Evolutionary conservation across 1,140 invertebrate genomes (phyloP), one percentile per base, ranked within the genome.

Genomic region (Eciton burchellii): DNA sequence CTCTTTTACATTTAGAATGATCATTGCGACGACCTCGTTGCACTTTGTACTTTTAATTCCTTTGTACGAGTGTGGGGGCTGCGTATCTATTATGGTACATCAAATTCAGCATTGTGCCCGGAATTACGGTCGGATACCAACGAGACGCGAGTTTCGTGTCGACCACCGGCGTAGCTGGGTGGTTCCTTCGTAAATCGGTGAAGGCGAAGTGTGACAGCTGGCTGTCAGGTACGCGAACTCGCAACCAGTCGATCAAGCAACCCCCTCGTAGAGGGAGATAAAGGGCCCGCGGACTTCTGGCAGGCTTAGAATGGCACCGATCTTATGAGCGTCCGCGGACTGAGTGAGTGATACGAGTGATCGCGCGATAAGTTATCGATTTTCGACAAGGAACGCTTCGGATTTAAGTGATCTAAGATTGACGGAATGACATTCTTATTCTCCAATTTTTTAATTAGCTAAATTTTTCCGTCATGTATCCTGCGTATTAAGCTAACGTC

Each of bases 81-180:
- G 60, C 45, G 73, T 62, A 85, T 85, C 90, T 91, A 91, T 91
- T 91, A 90, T 91, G 60, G 89, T 90, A 83, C 84, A 86, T 89
- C 82, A 83, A 88, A 89, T 85, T 87, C 57, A 85, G 87, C 79
- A 90, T 91, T 90, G 86, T 90, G 83, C 52, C 57, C 79, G 65
- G 73, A 89, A 84, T 82, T 83, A 76, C 56, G 63, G 81, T 83
- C 74, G 43, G 79, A 87, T 86, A 82, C 26, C 26, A 73, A 68
- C 41, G 54, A 84, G 12, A 8, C 79, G 84, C 62, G 88, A 90
- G 88, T 89, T 89, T 43, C 54, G 74, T 83, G 70, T 79, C 52
- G 73, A 16, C 82, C 70, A 82, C 83, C 73, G 74, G 63, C 74
- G 77, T 82, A 76, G 81, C 71, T 82, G 83, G 85, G 71, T 81